Conservation (phyloP, 2,888 invertebrate genomes). For the Drosophila aldrichi region DNA sequence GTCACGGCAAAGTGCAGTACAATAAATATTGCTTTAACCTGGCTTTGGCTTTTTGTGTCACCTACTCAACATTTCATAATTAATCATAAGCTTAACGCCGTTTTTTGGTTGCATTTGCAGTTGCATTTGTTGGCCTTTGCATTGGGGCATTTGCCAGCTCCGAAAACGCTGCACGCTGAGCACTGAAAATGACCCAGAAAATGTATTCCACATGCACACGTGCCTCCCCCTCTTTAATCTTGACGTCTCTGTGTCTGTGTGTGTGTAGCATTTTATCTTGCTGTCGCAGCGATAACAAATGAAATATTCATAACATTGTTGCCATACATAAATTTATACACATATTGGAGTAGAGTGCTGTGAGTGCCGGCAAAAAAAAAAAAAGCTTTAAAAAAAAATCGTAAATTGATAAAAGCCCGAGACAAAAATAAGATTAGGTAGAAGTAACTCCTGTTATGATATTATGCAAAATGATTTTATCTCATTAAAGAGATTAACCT, state of each 20-base stretch:
- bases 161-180: neutral
- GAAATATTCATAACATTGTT: constrained; percentile 38
- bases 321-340: constrained; percentile 9
- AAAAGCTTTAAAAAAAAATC: constrained; percentile 8
- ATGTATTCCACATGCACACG: constrained; percentile 8
- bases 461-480: constrained; percentile 5
- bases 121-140: constrained; percentile 13
- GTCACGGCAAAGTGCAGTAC: neutral
- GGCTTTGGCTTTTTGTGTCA: neutral
- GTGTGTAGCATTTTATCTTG: constrained; percentile 3
- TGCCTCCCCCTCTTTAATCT: neutral
- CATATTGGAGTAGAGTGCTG: constrained; percentile 18
- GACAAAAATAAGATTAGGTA: constrained; percentile 6
- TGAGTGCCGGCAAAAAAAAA: neutral
- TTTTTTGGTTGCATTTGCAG: constrained; percentile 6
- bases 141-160: neutral
- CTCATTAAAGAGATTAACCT: constrained; percentile 6
- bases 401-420: constrained; percentile 16
- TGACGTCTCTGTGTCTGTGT: neutral
- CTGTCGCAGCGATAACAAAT: constrained; percentile 38
- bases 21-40: constrained; percentile 2
- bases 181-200: constrained; percentile 11
- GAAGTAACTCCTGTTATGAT: neutral
- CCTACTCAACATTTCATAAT: neutral
- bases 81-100: neutral